Base-by-base conservation (phyloP, 2,113 vertebrate species). In the Bufo bufo region DNA sequence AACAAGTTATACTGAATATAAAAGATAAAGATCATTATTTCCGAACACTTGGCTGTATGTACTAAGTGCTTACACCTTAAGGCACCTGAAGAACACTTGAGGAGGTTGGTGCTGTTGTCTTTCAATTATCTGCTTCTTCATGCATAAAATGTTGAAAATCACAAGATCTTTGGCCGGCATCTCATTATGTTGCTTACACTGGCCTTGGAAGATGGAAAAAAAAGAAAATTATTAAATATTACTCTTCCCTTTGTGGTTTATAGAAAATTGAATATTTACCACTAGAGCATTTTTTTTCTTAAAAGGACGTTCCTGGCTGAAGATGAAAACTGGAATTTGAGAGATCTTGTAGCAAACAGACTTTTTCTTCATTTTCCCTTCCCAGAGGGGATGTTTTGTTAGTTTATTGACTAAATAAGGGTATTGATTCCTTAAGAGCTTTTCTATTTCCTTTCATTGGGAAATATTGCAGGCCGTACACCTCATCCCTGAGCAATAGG, bases 371-470 rank as follows among this genome's bases (percentile, higher is more conserved):
- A 75, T 84, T 92, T 75, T 89, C 89, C 90, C 92, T 20, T 77
- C 92, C 91, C 89, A 85, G 89, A 91, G 91, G 89, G 52, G 84
- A 87, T 91, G 92, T 93, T 91, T 88, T 85, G 78, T 91, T 91
- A 87, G 92, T 92, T 94, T 95, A 94, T 95, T 92, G 94, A 94
- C 93, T 92, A 90, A 91, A 89, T 89, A 91, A 90, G 89, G 79
- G 87, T 91, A 95, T 95, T 90, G 94, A 96, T 95, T 91, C 88
- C 90, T 91, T 94, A 95, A 95, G 95, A 96, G 95, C 94, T 93
- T 93, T 92, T 90, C 91, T 89, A 89, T 91, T 89, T 93, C 91
- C 92, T 91, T 93, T 92, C 90, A 33, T 82, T 85, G 91, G 94
- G 91, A 94, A 93, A 92, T 91, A 92, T 90, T 88, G 90, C 90